Conservation (phyloP, 2,797 vertebrate genomes). For the Xiphophorus birchmanni region DNA sequence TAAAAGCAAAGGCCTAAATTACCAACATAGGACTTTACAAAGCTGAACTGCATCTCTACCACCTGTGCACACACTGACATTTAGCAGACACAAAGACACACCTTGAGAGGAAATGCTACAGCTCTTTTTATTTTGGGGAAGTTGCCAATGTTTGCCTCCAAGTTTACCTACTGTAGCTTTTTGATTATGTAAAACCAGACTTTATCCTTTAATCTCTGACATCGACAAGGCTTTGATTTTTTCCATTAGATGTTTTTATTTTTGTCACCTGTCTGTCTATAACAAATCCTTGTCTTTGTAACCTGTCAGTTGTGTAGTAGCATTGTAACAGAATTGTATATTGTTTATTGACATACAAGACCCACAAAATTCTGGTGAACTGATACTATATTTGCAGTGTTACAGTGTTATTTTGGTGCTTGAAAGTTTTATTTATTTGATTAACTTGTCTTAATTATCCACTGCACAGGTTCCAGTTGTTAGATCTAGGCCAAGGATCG, state of each 20-base stretch:
- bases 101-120: not conserved
- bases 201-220: not conserved
- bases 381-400: not conserved
- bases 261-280: not conserved
- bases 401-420: not conserved
- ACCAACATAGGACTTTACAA: not conserved
- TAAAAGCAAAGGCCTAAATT: not conserved
- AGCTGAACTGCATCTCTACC: not conserved
- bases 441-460: constrained; percentile 1
- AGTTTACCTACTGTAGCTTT: not conserved
- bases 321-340: not conserved
- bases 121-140: no score
- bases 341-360: not conserved
- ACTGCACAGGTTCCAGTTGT: constrained; percentile 45
- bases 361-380: not conserved
- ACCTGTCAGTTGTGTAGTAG: not conserved
- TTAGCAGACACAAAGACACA: not conserved
- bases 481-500: constrained; percentile 82
- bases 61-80: not conserved
- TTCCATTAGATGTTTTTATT: not conserved
- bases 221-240: not conserved
- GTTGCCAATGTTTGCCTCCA: no score
- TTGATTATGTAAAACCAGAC: not conserved
- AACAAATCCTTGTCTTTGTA: not conserved
- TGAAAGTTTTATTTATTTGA: not conserved